Percentiles rank a stretch among this genome's conserved stretches.
Conservation (phyloP, 2,797 vertebrate species). For the Pipistrellus nathusii region DNA sequence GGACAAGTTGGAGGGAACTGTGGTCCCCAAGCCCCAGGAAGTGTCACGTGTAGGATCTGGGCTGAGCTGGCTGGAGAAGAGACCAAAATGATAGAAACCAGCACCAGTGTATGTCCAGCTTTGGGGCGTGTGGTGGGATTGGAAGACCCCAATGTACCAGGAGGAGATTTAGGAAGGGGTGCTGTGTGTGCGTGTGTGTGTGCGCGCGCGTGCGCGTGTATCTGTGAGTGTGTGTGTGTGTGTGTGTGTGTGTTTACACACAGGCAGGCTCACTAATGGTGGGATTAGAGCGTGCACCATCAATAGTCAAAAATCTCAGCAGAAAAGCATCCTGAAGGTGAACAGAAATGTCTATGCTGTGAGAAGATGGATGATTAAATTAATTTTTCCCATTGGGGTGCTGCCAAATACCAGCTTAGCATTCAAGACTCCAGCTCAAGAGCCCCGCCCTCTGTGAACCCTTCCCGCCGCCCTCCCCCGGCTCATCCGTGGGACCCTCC, state of each 20-base stretch:
- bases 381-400: neutral
- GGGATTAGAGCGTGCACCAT: neutral
- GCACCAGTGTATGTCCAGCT: neutral
- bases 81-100: neutral
- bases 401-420: neutral
- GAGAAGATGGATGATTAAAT: conserved; percentile 12
- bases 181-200: neutral
- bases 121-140: neutral
- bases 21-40: neutral
- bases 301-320: neutral
- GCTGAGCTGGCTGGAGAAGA: neutral
- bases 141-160: neutral
- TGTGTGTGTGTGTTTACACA: too few species aligned
- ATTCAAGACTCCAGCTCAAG: neutral
- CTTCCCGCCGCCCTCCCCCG: neutral
- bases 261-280: neutral
- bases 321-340: neutral
- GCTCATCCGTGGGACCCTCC: neutral
- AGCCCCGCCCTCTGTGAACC: neutral
- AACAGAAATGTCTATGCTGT: neutral
- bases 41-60: neutral
- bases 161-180: neutral
- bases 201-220: too few species aligned
- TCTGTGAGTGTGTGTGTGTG: too few species aligned
- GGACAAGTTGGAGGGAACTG: neutral